Evolutionary conservation across 2,888 invertebrate species (phyloP), one percentile per base, ranked within the genome.

Genomic region (Alloscopus bannaensis): DNA sequence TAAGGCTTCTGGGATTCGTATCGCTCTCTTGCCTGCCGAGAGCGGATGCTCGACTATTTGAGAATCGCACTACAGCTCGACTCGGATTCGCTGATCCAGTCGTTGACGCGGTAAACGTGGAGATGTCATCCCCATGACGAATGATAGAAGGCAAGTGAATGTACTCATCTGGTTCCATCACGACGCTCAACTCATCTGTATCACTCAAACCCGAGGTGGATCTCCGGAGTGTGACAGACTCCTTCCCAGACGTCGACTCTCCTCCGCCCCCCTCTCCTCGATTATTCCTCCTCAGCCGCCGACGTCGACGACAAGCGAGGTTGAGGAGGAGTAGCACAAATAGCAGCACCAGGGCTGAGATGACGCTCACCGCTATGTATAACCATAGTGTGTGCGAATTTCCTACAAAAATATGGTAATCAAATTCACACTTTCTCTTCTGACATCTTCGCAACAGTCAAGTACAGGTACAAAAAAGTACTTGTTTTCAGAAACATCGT

Each of bases 1-100:
- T 82, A 77, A 84, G 82, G 76, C 83, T 82, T 78, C 79, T 77
- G 18, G 84, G 84, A 71, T 81, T 81, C 24, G 84, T 84, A 36
- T 84, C 84, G 55, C 82, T 82, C 62, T 84, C 84, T 57, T 80
- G 81, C 60, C 82, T 75, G 50, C 77, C 52, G 40, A 84, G 79
- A 73, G 65, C 68, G n/a, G 83, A 76, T 24, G 72, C 69, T 68
- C 83, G 72, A 69, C 81, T 83, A 45, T 83, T 83, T 22, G 83
- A 83, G 45, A 81, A 83, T 11, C 83, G 66, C 57, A 83, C 83
- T 29, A 83, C 81, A 6, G 77, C 28, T 4, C 77, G 62, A 24
- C 29, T 70, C 1, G 72, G 47, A 60, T 66, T 71, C 40, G 52
- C 36, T 26, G 66, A 60, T 66, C 66, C 78, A 1, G 52, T 60